Conservation (phyloP, 2,113 vertebrate genomes). For the Leuciscus idus region DNA sequence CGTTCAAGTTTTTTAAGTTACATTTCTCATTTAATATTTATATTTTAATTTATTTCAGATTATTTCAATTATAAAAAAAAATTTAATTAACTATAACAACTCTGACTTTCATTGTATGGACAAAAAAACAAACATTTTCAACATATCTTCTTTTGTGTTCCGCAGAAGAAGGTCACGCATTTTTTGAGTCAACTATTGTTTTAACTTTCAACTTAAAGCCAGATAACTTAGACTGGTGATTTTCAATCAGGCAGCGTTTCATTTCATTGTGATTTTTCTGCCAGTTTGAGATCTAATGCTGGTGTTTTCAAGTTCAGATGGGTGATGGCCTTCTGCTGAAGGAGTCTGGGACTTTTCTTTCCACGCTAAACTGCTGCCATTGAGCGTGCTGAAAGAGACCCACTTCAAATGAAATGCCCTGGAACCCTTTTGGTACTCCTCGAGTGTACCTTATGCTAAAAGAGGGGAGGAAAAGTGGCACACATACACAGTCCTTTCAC, state of each 20-base stretch:
- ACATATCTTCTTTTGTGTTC: neutral
- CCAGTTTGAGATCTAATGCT: neutral
- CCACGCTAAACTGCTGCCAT: constrained; percentile 17
- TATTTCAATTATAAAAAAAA: too few relatives aligned
- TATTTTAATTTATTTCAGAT: too few relatives aligned
- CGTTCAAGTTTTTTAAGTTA: too few relatives aligned
- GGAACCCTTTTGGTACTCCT: constrained; percentile 58
- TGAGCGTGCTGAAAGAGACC: constrained; percentile 59
- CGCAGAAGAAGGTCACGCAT: neutral
- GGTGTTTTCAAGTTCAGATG: neutral
- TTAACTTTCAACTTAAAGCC: neutral
- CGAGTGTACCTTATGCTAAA: constrained; percentile 60
- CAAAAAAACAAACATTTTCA: neutral
- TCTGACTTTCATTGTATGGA: neutral
- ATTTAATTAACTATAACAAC: neutral
- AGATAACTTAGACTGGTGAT: neutral
- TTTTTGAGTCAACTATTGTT: neutral
- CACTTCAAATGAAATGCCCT: constrained; percentile 64
- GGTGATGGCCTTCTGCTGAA: neutral
- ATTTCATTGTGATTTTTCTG: constrained; percentile 4
- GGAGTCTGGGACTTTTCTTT: constrained; percentile 40
- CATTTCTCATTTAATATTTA: too few relatives aligned
- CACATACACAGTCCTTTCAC: constrained; percentile 59
- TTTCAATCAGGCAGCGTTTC: neutral
- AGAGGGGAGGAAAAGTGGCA: constrained; percentile 55